Conservation (phyloP, 2,113 vertebrate species). For the Micronisus gabar region DNA sequence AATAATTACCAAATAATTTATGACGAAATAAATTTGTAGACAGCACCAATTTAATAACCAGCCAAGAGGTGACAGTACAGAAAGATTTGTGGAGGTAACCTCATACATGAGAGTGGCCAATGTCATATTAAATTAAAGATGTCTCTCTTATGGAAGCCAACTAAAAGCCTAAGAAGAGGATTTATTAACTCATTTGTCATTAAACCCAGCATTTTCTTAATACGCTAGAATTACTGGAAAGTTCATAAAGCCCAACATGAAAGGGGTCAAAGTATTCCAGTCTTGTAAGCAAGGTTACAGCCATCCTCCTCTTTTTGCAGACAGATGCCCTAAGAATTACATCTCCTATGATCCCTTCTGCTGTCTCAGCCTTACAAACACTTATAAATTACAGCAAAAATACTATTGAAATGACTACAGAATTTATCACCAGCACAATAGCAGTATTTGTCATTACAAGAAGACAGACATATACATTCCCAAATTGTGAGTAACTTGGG, state of each 20-base stretch:
- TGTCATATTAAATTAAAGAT: background rate
- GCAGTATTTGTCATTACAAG: background rate
- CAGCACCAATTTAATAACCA: slow-evolving; percentile 23
- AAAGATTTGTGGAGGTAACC: slow-evolving; percentile 21
- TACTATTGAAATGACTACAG: background rate
- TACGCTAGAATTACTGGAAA: background rate
- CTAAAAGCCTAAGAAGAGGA: slow-evolving; percentile 15
- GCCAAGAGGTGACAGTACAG: background rate
- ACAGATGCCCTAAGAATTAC: background rate
- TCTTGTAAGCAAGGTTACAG: background rate
- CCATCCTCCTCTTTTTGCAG: background rate
- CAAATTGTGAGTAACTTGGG: background rate
- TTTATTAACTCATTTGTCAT: slow-evolving; percentile 43
- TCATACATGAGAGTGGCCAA: slow-evolving; percentile 23
- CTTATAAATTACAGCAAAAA: background rate
- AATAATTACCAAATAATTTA: slow-evolving; percentile 35
- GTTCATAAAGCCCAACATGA: background rate
- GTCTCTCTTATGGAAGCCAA: background rate
- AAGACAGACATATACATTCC: background rate
- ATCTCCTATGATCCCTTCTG: background rate
- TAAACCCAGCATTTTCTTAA: background rate
- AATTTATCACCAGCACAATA: background rate
- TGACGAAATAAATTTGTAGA: background rate
- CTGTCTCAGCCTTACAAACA: background rate
- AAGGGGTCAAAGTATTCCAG: background rate